Percentiles rank a stretch among this genome's conserved stretches.
phyloP scores from a whole-genome alignment of 2,888 invertebrate species.

The Tachina lurida region DNA sequence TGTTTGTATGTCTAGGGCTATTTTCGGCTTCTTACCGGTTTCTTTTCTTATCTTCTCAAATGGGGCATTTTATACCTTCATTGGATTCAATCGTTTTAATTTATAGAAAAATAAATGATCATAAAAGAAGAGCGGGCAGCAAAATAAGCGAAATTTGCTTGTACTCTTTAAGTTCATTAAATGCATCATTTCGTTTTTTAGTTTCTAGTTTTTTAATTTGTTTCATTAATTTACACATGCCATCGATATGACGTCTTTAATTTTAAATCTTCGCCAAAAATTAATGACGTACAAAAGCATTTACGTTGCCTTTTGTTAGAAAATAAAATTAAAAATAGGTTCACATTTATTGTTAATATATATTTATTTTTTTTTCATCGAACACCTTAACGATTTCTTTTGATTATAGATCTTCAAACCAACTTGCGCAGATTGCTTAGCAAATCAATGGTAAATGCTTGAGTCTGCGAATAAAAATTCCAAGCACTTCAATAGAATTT shows the following conservation, averaged over 20 bases:
- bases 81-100: constrained; percentile 35
- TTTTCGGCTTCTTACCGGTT: not conserved
- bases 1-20: not conserved
- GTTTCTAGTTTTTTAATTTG: not conserved
- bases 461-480: not conserved
- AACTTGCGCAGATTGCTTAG: not conserved
- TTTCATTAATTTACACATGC: constrained; percentile 5
- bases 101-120: constrained; percentile 49
- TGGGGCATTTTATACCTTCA: constrained; percentile 51
- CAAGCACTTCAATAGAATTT: no score
- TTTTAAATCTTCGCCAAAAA: constrained; percentile 30
- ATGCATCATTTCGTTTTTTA: constrained; percentile 3
- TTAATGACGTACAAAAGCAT: not conserved
- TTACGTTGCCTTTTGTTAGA: not conserved
- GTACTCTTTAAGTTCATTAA: not conserved
- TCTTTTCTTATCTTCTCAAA: not conserved
- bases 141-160: constrained; percentile 33
- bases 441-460: not conserved
- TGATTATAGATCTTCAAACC: constrained; percentile 8
- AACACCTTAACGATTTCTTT: constrained; percentile 28
- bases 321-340: not conserved
- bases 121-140: not conserved
- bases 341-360: constrained; percentile 38
- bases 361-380: constrained; percentile 32
- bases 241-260: constrained; percentile 28